Base-by-base conservation (phyloP, 2,113 vertebrate genomes). In the Etia nguti region DNA sequence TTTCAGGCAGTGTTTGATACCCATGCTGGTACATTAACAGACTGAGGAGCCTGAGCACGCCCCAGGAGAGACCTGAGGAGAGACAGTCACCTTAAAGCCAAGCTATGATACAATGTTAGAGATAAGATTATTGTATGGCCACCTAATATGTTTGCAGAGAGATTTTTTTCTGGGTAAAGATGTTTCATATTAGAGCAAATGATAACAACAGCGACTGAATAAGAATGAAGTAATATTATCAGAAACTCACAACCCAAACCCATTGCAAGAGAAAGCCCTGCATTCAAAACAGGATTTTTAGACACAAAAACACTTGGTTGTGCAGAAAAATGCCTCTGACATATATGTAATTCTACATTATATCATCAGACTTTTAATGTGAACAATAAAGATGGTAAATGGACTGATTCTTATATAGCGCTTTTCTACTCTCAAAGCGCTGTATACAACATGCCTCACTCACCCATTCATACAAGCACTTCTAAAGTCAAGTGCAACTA, bases 1-100 rank as follows among this genome's bases (percentile, higher is more conserved):
- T 57, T 65, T 59, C 22, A 56, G 38, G 46, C 73, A 73, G 29
- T 86, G 88, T 87, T 10, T 81, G 86, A 90, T 79, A 90, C 56
- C 70, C 86, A 81, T 2, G 15, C 48, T 34, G 18, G 13, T 52
- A 20, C n/a, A 50, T 54, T 54, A 80, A 75, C 60, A 88, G 85
- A 59, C 38, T 10, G 26, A 56, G 43, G 56, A 54, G 60, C 55
- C 24, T 29, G 43, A 5, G 65, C 81, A 92, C 59, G 75, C 82
- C 62, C 86, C 46, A 87, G 34, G 48, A 84, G 87, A 83, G 91
- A 92, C 89, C 80, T 34, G 89, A 90, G 90, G 38, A 92, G 75
- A 41, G 18, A 29, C 81, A 81, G 46, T 16, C 8, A 68, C 34
- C 83, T 48, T 73, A 34, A 65, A 81, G 18, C 50, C 26, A n/a